Percentiles rank a stretch among this genome's conserved stretches.
These are phyloP conservation scores for Bombycilla garrulus DNA, from an alignment of 2,113 vertebrate genomes.

Conservation along the genomic window DNA sequence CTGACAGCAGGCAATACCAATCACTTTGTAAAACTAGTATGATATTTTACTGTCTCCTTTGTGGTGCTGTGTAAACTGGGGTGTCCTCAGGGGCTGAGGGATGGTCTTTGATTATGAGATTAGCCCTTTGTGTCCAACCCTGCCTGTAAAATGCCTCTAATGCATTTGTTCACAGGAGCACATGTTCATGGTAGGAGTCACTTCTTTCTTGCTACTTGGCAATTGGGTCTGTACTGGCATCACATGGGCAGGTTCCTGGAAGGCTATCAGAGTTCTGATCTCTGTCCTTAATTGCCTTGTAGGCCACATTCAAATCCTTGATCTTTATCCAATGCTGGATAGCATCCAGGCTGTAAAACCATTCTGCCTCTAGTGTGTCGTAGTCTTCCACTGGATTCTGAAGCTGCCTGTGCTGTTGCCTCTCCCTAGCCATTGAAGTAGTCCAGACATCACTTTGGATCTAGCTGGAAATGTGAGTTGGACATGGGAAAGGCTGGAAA, in stretches of 20 bases:
- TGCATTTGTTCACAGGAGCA: background rate
- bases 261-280: background rate
- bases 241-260: background rate
- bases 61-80: background rate
- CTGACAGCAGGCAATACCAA: background rate
- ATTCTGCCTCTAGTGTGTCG: background rate
- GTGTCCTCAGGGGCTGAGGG: background rate
- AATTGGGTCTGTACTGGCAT: background rate
- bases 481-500: background rate
- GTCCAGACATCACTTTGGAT: background rate
- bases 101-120: background rate
- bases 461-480: background rate
- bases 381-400: background rate
- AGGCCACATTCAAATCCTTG: background rate
- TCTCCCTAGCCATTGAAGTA: background rate
- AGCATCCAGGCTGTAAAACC: background rate
- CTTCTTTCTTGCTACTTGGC: background rate
- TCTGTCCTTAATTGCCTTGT: background rate
- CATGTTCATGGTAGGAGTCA: background rate
- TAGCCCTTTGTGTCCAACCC: background rate
- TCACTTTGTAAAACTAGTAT: background rate
- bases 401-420: background rate
- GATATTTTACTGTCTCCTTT: background rate
- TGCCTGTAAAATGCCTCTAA: background rate
- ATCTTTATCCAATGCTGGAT: background rate